Percentiles rank a stretch among this genome's conserved stretches.
Conservation (phyloP, 2,888 invertebrate species). For the Drosophila robusta region DNA sequence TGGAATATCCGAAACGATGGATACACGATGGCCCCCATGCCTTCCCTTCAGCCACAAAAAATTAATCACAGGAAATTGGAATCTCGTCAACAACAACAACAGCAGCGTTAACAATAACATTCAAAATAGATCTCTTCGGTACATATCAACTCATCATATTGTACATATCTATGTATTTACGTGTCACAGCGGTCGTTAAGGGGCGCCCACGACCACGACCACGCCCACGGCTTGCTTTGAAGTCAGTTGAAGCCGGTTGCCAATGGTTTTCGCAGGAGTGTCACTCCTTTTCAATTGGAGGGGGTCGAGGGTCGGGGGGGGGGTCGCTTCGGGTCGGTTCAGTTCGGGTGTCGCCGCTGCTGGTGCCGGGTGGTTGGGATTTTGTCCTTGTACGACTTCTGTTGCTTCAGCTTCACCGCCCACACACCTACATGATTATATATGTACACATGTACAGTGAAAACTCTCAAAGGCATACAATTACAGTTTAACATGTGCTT, state of each 20-base stretch:
- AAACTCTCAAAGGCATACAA: not conserved
- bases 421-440: not conserved
- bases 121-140: constrained; percentile 22
- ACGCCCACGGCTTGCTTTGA: constrained; percentile 39
- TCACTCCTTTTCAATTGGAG: constrained; percentile 33
- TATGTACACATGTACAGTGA: not conserved
- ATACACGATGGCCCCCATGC: not conserved
- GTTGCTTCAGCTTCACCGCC: constrained; percentile 55
- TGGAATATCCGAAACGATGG: constrained; percentile 11
- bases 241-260: constrained; percentile 31
- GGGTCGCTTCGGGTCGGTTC: constrained; percentile 21
- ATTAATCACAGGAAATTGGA: constrained; percentile 53
- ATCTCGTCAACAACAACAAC: constrained; percentile 29
- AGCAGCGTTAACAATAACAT: constrained; percentile 8
- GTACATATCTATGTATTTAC: not conserved
- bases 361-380: constrained; percentile 19
- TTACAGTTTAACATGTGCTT: too few relatives aligned
- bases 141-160: not conserved
- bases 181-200: constrained; percentile 12
- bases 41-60: constrained; percentile 1
- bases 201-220: constrained; percentile 21
- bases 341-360: not conserved
- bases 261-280: constrained; percentile 27
- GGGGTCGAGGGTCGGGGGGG: not conserved
- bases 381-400: constrained; percentile 73